These are phyloP conservation scores for Nomada lathburiana DNA, from an alignment of 2,888 invertebrate genomes.

Conservation along the genomic window DNA sequence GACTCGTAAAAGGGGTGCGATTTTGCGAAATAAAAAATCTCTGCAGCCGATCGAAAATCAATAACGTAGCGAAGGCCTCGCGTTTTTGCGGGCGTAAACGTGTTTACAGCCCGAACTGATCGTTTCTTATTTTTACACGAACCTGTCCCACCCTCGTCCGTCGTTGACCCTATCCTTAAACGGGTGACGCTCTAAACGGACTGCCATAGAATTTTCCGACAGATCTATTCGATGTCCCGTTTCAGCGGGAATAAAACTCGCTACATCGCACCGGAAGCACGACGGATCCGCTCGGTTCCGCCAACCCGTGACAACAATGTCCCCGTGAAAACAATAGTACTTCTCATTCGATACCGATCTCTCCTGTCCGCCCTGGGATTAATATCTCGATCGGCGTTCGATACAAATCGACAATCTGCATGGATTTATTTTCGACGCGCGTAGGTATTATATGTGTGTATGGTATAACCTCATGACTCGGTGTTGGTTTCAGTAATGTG, in stretches of 20 bases:
- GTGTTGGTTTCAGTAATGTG: background rate
- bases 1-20: conserved; percentile 50
- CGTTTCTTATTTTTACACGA: conserved; percentile 54
- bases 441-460: background rate
- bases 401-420: conserved; percentile 29
- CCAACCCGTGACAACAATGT: conserved; percentile 28
- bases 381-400: conserved; percentile 28
- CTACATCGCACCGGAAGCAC: conserved; percentile 23
- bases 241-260: conserved; percentile 44
- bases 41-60: conserved; percentile 64
- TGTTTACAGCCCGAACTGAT: conserved; percentile 53
- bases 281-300: conserved; percentile 8
- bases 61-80: conserved; percentile 39
- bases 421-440: background rate
- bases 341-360: conserved; percentile 6
- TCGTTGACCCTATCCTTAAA: conserved; percentile 21
- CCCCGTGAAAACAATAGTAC: conserved; percentile 28
- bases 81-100: conserved; percentile 54
- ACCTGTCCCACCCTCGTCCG: background rate
- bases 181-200: conserved; percentile 38
- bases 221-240: conserved; percentile 41
- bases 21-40: conserved; percentile 66
- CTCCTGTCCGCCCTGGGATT: conserved; percentile 20
- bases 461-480: background rate
- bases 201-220: conserved; percentile 42